A percentile compares a stretch with the other conserved stretches of the same genome.
phyloP scores from a whole-genome alignment of 2,113 vertebrate genomes.

The Tricholaema leucomelas region DNA sequence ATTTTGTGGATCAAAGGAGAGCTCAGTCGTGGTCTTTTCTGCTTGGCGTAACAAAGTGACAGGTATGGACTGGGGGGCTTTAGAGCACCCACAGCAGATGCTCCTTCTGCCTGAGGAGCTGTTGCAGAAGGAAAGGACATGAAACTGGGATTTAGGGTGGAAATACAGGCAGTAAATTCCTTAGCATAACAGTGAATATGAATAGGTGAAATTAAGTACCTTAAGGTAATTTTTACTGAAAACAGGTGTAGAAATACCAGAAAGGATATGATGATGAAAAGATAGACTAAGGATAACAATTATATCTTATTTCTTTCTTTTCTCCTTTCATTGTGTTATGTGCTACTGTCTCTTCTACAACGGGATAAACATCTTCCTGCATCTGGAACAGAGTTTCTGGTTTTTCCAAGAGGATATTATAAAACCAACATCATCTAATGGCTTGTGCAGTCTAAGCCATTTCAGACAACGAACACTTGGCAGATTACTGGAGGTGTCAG shows the following conservation, averaged over 20 bases:
- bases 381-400: not conserved
- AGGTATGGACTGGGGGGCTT: not conserved
- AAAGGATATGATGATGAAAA: not conserved
- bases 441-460: not conserved
- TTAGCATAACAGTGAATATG: not conserved
- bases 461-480: constrained; percentile 12
- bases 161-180: not conserved
- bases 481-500: not conserved
- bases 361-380: not conserved
- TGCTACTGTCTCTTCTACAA: not conserved
- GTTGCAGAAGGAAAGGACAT: not conserved
- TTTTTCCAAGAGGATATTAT: constrained; percentile 30
- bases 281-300: not conserved
- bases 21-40: not conserved
- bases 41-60: not conserved
- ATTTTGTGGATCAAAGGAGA: not conserved
- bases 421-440: not conserved
- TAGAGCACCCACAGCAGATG: not conserved
- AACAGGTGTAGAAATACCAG: not conserved
- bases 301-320: not conserved
- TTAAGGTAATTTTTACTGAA: not conserved
- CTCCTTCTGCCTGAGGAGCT: not conserved
- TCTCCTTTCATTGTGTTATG: not conserved
- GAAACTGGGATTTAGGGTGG: not conserved
- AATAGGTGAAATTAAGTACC: not conserved